Evolutionary conservation across 1,140 invertebrate species (phyloP).

Genomic region (Meloidogyne floridensis): DNA sequence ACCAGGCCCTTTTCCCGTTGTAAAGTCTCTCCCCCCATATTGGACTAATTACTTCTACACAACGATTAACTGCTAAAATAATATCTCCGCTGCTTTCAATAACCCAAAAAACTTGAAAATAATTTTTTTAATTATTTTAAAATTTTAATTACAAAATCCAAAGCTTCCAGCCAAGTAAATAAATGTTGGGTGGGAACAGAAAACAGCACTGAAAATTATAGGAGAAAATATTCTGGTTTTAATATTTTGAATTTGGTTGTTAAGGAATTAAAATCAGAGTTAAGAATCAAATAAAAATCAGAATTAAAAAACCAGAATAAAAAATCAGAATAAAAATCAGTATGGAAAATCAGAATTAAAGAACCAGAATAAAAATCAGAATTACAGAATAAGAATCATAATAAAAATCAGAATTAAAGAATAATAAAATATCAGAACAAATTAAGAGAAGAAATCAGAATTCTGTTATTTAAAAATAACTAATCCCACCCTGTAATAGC

Average conservation of each 20-base stretch:
- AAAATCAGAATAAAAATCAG: no score
- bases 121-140: no score
- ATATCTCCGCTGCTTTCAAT: conserved; percentile 22
- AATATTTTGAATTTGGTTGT: no score
- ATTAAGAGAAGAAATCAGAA: neutral
- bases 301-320: no score
- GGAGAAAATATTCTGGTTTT: no score
- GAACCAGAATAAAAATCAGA: neutral
- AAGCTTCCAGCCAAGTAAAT: conserved; percentile 27
- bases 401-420: neutral
- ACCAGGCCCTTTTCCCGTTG: conserved; percentile 4
- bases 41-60: conserved; percentile 28
- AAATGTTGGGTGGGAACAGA: conserved; percentile 29
- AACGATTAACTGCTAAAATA: conserved; percentile 30
- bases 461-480: neutral
- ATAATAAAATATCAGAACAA: neutral
- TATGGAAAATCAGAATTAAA: no score
- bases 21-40: conserved; percentile 25
- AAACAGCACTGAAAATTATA: neutral
- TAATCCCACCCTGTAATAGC: conserved; percentile 17
- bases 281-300: no score
- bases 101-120: conserved; percentile 29
- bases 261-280: neutral
- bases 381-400: neutral
- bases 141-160: conserved; percentile 19